These are phyloP conservation scores for Podilymbus podiceps DNA, from an alignment of 2,113 vertebrate species.

Conservation along the genomic window DNA sequence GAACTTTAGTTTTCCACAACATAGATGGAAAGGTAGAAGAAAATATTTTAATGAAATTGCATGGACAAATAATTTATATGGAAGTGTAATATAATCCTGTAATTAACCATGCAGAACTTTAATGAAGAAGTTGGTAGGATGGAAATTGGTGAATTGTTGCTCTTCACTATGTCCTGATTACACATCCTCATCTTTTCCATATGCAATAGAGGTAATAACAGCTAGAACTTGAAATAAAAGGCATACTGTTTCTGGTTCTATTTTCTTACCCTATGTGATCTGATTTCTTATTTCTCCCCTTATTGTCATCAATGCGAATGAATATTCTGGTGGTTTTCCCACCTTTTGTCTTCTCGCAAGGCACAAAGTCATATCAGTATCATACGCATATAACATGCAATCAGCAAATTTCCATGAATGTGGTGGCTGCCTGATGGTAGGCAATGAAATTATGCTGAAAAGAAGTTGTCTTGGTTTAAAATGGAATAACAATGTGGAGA, in stretches of 20 bases:
- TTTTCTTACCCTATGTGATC: neutral
- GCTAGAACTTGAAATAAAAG: neutral
- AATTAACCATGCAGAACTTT: neutral
- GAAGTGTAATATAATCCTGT: neutral
- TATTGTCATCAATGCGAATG: neutral
- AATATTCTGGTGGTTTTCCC: accelerated
- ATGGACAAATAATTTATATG: neutral
- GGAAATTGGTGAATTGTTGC: neutral
- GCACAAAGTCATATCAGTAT: neutral
- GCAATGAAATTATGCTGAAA: neutral
- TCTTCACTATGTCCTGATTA: neutral
- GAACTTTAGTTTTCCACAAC: neutral
- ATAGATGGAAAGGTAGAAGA: neutral
- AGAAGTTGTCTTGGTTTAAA: neutral
- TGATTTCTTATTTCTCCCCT: neutral
- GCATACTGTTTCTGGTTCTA: neutral
- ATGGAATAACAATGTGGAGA: neutral
- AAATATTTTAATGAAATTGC: neutral
- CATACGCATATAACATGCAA: neutral
- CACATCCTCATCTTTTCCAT: neutral
- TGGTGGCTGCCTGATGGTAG: neutral
- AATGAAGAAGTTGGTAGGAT: neutral
- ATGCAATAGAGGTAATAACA: neutral
- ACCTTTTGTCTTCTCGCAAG: neutral
- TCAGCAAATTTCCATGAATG: neutral